These are phyloP conservation scores for Epinotia brunnichana DNA, from an alignment of 2,888 invertebrate species.

Conservation along the genomic window DNA sequence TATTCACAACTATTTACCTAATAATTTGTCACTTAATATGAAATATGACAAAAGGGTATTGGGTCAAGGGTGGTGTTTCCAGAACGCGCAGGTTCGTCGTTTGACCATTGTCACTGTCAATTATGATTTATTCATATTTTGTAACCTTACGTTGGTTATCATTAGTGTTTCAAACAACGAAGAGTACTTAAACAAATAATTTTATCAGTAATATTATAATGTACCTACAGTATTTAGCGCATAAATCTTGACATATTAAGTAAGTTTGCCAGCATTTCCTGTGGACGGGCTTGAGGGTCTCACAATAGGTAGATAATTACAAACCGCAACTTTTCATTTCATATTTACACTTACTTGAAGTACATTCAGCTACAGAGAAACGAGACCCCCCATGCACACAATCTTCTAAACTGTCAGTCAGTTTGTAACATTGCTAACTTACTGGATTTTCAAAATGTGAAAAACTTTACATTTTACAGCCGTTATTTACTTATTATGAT, in stretches of 20 bases:
- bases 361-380: no score
- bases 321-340: no score
- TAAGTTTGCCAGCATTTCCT: not conserved
- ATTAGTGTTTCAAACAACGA: not conserved
- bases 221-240: not conserved
- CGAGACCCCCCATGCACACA: no score
- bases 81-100: conserved; percentile 13
- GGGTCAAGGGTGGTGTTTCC: conserved; percentile 46
- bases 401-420: no score
- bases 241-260: conserved; percentile 9
- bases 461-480: no score
- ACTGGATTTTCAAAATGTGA: no score
- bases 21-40: conserved; percentile 63
- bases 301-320: conserved; percentile 5
- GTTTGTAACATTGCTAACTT: no score
- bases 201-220: not conserved
- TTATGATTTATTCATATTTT: conserved; percentile 15
- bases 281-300: not conserved
- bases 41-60: conserved; percentile 50
- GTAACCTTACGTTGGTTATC: not conserved
- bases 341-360: no score
- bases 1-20: conserved; percentile 62
- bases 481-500: no score
- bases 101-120: conserved; percentile 19
- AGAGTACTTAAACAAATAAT: not conserved